Percentiles rank a stretch among this genome's conserved stretches.
phyloP scores from a whole-genome alignment of 2,797 vertebrate genomes.

The Notoglanidium macrostoma region DNA sequence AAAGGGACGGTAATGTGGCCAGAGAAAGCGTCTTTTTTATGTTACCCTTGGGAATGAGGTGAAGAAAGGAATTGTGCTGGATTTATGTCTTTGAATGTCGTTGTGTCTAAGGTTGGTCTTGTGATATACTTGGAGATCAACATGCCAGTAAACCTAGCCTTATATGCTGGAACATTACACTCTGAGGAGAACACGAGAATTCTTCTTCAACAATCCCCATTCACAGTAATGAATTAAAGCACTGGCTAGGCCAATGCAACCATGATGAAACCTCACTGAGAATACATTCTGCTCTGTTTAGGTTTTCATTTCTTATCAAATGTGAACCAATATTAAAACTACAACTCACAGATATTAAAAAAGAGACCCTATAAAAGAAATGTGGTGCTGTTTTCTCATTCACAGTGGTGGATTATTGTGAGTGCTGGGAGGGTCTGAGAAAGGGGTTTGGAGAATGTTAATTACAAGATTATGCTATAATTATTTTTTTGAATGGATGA shows the following conservation, averaged over 20 bases:
- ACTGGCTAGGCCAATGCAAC: background rate
- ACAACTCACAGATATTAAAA: background rate
- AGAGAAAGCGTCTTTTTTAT: background rate
- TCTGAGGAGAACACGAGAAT: background rate
- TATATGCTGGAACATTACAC: background rate
- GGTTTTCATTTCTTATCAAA: background rate
- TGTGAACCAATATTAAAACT: background rate
- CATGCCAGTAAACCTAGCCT: background rate
- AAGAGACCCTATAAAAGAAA: background rate
- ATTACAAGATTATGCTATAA: constrained; percentile 56
- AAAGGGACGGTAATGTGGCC: constrained; percentile 8
- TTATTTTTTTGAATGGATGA: constrained; percentile 54
- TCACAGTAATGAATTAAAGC: background rate
- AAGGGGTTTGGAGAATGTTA: constrained; percentile 38
- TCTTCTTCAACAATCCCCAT: background rate
- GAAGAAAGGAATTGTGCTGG: constrained; percentile 1
- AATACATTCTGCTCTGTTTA: background rate
- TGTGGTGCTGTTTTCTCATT: background rate
- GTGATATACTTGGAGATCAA: constrained; percentile 7
- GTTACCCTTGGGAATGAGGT: constrained; percentile 1
- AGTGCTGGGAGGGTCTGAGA: constrained; percentile 16
- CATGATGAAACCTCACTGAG: background rate
- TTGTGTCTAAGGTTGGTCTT: background rate
- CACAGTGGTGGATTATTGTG: background rate
- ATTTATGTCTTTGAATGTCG: background rate